These are phyloP conservation scores for Callopanchax toddi DNA, from an alignment of 2,113 vertebrate species.

Conservation along the genomic window DNA sequence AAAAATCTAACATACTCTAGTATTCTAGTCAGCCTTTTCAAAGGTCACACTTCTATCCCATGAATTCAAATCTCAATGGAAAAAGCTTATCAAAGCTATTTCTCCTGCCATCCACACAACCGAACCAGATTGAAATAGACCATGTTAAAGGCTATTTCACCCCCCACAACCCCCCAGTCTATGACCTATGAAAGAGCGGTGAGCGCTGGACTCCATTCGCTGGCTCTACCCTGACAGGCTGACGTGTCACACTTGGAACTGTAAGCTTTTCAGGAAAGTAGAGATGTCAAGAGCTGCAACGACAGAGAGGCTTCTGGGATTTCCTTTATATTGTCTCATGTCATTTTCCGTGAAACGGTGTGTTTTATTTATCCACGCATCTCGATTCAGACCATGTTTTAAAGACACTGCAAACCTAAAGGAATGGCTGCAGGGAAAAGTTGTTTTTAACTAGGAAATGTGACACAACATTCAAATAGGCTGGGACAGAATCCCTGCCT, in stretches of 20 bases:
- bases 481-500: conserved; percentile 20
- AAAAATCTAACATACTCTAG: conserved; percentile 69
- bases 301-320: conserved; percentile 15
- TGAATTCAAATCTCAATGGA: conserved; percentile 73
- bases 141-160: conserved; percentile 45
- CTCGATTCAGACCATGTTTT: conserved; percentile 18
- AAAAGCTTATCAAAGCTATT: conserved; percentile 79
- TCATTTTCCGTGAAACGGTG: conserved; percentile 7
- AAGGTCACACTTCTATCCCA: conserved; percentile 76
- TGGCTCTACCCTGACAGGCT: conserved; percentile 26
- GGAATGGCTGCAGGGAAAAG: conserved; percentile 1
- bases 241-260: conserved; percentile 13
- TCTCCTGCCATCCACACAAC: conserved; percentile 46
- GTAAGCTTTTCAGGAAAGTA: conserved; percentile 18
- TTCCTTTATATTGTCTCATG: conserved; percentile 10
- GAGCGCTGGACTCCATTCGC: conserved; percentile 1
- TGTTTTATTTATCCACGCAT: conserved; percentile 15
- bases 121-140: conserved; percentile 47
- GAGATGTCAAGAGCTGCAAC: conserved; percentile 31
- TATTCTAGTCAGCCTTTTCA: conserved; percentile 75
- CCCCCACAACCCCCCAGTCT: conserved; percentile 8
- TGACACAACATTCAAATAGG: conserved; percentile 7
- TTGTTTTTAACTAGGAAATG: conserved; percentile 6
- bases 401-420: conserved; percentile 8
- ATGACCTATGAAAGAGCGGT: conserved; percentile 44